Conservation (phyloP, 2,888 invertebrate species). For the Oscheius sp. region DNA sequence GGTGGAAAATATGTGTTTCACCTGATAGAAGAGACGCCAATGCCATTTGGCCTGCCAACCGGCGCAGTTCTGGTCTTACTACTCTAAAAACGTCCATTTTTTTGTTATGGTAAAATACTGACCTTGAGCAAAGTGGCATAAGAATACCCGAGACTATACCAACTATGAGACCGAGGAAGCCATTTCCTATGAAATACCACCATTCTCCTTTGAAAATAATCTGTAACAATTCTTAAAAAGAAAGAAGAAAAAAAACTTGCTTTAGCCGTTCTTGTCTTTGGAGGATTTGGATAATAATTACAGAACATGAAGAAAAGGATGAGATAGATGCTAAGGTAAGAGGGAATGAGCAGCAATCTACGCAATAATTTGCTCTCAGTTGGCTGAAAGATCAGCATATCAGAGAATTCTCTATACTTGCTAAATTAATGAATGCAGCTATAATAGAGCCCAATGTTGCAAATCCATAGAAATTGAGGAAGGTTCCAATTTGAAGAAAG, state of each 20-base stretch:
- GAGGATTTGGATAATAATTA: conserved; percentile 28
- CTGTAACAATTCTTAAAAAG: too few species aligned
- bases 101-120: too few species aligned
- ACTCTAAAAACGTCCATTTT: conserved; percentile 1
- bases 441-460: conserved; percentile 24
- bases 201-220: conserved; percentile 36
- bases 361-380: not conserved
- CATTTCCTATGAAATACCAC: conserved; percentile 38
- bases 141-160: conserved; percentile 31
- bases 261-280: conserved; percentile 18
- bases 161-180: conserved; percentile 17
- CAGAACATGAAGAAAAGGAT: conserved; percentile 38
- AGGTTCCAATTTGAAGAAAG: conserved; percentile 34
- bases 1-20: too few species aligned
- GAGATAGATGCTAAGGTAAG: conserved; percentile 7
- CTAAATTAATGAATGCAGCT: conserved; percentile 21
- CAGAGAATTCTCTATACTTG: not conserved
- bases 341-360: conserved; percentile 26
- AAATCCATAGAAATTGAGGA: conserved; percentile 33
- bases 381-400: conserved; percentile 12
- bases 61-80: conserved; percentile 19
- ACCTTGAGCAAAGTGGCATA: conserved; percentile 1
- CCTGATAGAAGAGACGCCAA: conserved; percentile 28
- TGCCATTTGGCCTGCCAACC: conserved; percentile 27
- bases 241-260: conserved; percentile 3